A percentile compares a stretch with the other conserved stretches of the same genome.
These are phyloP conservation scores for Mormyrus proboscirostris DNA, from an alignment of 2,797 vertebrate genomes.

Conservation along the genomic window DNA sequence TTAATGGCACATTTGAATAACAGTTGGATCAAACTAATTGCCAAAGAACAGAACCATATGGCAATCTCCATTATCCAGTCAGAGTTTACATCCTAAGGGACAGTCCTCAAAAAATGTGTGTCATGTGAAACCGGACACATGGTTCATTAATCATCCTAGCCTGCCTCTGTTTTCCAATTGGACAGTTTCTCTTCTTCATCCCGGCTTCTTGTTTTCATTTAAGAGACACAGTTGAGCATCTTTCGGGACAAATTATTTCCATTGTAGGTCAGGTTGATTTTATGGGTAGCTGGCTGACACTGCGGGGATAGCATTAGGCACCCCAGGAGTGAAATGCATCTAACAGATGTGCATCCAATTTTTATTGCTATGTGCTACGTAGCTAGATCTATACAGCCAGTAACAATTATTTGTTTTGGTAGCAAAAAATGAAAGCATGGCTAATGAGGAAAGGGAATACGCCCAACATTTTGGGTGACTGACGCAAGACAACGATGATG, in stretches of 20 bases:
- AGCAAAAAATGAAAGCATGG: neutral
- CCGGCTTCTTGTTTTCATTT: neutral
- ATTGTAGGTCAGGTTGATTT: neutral
- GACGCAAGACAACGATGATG: neutral
- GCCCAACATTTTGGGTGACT: neutral
- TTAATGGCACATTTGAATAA: neutral
- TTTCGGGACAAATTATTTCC: neutral
- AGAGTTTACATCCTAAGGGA: neutral
- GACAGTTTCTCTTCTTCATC: neutral
- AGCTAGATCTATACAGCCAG: neutral
- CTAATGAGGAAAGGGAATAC: neutral
- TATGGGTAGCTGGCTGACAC: neutral
- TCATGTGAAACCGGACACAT: neutral
- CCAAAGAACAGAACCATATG: slow-evolving; percentile 13
- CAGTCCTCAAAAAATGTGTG: neutral
- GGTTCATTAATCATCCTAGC: neutral
- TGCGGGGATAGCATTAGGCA: neutral
- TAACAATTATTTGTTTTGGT: neutral
- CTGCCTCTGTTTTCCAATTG: neutral
- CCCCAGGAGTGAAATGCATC: neutral
- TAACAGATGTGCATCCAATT: neutral
- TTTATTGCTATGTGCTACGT: neutral
- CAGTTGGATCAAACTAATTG: neutral
- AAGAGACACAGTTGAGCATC: neutral
- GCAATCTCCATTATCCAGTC: neutral